Percentiles rank a stretch among this genome's conserved stretches.
Conservation (phyloP, 2,113 vertebrate genomes). For the Gambusia affinis region DNA sequence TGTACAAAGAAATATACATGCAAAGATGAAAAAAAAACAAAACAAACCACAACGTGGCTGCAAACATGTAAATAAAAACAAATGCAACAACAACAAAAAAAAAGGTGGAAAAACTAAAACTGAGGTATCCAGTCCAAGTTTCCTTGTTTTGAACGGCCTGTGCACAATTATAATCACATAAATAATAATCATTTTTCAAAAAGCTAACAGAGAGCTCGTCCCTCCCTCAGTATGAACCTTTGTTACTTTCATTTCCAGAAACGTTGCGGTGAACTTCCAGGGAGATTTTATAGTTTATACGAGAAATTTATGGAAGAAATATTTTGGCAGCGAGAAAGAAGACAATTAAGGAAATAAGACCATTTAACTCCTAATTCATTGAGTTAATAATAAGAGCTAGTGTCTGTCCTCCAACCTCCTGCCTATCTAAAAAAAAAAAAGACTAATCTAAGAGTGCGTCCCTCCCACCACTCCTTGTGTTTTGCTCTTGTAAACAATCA, state of each 20-base stretch:
- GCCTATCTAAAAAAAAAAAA: conserved; percentile 11
- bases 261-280: not conserved
- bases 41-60: conserved; percentile 40
- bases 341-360: conserved; percentile 45
- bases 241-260: not conserved
- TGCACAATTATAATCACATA: conserved; percentile 56
- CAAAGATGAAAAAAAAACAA: conserved; percentile 85
- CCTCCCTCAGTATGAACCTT: not conserved
- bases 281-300: not conserved
- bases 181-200: conserved; percentile 10
- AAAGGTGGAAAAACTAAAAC: conserved; percentile 31
- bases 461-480: conserved; percentile 25
- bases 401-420: conserved; percentile 2
- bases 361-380: conserved; percentile 5
- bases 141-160: conserved; percentile 53
- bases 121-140: conserved; percentile 64
- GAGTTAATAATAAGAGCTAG: conserved; percentile 2
- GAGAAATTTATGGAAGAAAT: conserved; percentile 5
- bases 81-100: conserved; percentile 44
- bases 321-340: conserved; percentile 64
- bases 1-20: conserved; percentile 98
- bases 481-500: conserved; percentile 73
- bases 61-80: conserved; percentile 69
- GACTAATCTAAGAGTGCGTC: conserved; percentile 1
- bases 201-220: conserved; percentile 25